Evolutionary conservation across 2,113 vertebrate genomes (phyloP).

Genomic region (Lycaon pictus): DNA sequence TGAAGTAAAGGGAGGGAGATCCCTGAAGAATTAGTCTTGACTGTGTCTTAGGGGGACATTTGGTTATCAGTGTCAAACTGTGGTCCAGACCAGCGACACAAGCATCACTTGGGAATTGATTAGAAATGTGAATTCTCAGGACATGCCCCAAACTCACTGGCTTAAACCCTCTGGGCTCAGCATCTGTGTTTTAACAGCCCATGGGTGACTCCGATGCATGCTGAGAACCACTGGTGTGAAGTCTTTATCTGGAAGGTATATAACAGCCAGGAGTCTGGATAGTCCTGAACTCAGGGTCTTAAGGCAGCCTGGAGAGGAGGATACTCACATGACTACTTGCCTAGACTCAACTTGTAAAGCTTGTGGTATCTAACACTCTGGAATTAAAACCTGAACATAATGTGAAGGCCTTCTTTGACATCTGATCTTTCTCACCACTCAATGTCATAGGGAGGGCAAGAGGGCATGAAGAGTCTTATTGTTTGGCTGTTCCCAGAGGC

Average conservation of each 20-base stretch:
- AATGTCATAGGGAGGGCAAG: neutral
- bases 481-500: neutral
- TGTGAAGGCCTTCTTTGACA: neutral
- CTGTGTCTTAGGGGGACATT: neutral
- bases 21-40: neutral
- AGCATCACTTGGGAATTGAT: neutral
- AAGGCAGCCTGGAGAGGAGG: neutral
- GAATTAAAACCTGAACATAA: neutral
- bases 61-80: neutral
- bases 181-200: neutral
- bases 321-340: neutral
- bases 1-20: neutral
- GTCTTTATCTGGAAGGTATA: neutral
- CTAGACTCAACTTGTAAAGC: neutral
- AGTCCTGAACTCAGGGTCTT: neutral
- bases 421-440: neutral
- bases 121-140: neutral
- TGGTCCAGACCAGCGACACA: neutral
- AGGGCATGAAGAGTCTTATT: neutral
- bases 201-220: neutral
- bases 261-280: neutral
- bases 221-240: neutral
- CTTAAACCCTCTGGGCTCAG: neutral
- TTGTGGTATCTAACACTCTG: neutral
- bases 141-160: fast-evolving